Percentiles rank a stretch among this genome's conserved stretches.
Evolutionary conservation across 2,797 vertebrate species (phyloP).

Genomic region (Sebastes vulpes): DNA sequence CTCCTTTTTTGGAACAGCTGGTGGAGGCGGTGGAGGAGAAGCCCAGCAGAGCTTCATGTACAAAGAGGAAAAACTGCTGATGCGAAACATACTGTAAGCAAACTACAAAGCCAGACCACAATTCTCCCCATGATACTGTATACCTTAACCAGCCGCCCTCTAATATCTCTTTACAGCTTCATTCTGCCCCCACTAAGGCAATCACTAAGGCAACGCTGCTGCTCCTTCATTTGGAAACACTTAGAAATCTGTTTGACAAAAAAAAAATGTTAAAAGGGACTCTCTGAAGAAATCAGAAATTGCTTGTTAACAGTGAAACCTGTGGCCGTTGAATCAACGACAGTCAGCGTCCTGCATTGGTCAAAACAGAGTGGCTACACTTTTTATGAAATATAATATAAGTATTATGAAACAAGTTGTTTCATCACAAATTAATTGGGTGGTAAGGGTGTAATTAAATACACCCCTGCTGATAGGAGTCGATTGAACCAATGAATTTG

Average conservation of each 20-base stretch:
- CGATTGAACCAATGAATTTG: too few species aligned
- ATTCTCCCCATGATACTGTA: not conserved
- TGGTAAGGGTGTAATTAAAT: too few species aligned
- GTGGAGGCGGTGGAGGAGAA: conserved; percentile 1
- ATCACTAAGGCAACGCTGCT: not conserved
- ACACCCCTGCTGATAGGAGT: too few species aligned
- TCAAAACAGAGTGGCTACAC: too few species aligned
- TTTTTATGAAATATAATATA: too few species aligned
- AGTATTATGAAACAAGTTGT: too few species aligned
- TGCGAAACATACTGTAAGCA: conserved; percentile 42
- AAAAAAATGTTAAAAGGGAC: not conserved
- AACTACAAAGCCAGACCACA: conserved; percentile 52
- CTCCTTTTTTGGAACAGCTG: conserved; percentile 61
- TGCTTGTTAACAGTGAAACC: too few species aligned
- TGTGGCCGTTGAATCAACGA: too few species aligned
- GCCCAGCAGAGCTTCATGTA: conserved; percentile 27
- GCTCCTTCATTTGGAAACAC: not conserved
- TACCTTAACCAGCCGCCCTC: not conserved
- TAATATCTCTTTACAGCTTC: conserved; percentile 19
- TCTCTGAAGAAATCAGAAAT: too few species aligned
- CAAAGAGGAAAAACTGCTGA: conserved; percentile 51
- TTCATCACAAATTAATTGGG: too few species aligned
- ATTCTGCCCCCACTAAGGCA: not conserved
- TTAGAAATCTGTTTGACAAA: not conserved
- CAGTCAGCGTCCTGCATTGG: too few species aligned